A percentile compares a stretch with the other conserved stretches of the same genome.
Evolutionary conservation across 2,888 invertebrate genomes (phyloP).

Genomic region (Limulus polyphemus): DNA sequence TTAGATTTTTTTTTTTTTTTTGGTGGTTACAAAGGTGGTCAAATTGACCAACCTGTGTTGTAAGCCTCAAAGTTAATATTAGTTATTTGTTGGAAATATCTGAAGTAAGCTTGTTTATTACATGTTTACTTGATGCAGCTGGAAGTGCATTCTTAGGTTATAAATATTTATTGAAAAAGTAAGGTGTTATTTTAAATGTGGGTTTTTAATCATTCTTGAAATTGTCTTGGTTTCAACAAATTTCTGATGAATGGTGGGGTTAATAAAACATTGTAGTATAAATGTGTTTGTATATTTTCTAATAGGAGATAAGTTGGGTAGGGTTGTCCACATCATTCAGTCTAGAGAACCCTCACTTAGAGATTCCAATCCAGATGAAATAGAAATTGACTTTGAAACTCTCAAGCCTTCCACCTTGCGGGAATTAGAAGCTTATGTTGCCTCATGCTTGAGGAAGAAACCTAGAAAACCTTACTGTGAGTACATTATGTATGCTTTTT

Average conservation of each 20-base stretch:
- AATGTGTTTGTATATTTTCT: too few relatives aligned
- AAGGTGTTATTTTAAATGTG: too few relatives aligned
- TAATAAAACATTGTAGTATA: background rate
- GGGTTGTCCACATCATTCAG: slow-evolving; percentile 98
- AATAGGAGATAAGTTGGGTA: slow-evolving; percentile 89
- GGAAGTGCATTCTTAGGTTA: too few relatives aligned
- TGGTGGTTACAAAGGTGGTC: too few relatives aligned
- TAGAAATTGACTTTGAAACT: slow-evolving; percentile 99
- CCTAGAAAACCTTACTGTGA: slow-evolving; percentile 58
- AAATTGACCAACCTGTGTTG: too few relatives aligned
- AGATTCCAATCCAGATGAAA: slow-evolving; percentile 99
- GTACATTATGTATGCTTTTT: background rate
- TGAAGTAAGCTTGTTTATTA: too few relatives aligned
- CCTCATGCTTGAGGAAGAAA: slow-evolving; percentile 95
- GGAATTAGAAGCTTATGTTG: slow-evolving; percentile 95
- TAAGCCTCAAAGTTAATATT: too few relatives aligned
- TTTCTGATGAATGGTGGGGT: background rate
- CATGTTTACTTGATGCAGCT: too few relatives aligned
- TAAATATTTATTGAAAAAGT: too few relatives aligned
- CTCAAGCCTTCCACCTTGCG: slow-evolving; percentile 93
- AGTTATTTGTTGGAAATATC: too few relatives aligned
- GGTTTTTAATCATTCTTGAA: slow-evolving; percentile 14
- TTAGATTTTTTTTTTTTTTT: too few relatives aligned
- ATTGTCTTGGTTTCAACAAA: background rate
- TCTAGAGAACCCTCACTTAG: slow-evolving; percentile 90